A percentile compares a stretch with the other conserved stretches of the same genome.
Evolutionary conservation across 2,888 invertebrate genomes (phyloP).

Genomic region (Latrodectus hesperus): DNA sequence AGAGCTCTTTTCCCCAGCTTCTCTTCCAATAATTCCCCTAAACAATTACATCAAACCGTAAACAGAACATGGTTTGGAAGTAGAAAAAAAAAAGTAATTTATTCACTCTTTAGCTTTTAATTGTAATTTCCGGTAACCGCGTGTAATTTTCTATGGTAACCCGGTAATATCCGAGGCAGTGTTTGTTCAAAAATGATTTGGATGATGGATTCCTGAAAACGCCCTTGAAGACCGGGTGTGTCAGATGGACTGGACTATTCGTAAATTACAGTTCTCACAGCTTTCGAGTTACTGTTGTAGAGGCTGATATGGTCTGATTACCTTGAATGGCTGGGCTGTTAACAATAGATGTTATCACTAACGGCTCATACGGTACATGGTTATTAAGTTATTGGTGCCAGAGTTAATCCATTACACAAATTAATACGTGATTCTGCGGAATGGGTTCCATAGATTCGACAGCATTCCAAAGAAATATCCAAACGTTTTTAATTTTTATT

Average conservation of each 20-base stretch:
- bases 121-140: slow-evolving; percentile 10
- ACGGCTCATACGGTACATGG: not conserved
- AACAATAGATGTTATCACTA: slow-evolving; percentile 1
- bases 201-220: slow-evolving; percentile 33
- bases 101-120: slow-evolving; percentile 28
- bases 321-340: not conserved
- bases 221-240: slow-evolving; percentile 33
- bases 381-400: not conserved
- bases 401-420: too few relatives aligned
- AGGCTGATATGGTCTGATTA: slow-evolving; percentile 2
- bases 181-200: slow-evolving; percentile 43
- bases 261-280: slow-evolving; percentile 7
- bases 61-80: not conserved
- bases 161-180: not conserved
- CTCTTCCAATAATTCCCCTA: not conserved
- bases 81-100: slow-evolving; percentile 12
- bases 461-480: too few relatives aligned
- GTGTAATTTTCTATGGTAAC: not conserved
- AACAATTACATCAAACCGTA: not conserved
- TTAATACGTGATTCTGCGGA: too few relatives aligned
- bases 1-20: not conserved
- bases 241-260: not conserved
- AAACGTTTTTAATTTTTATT: too few relatives aligned
- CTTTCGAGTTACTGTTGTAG: not conserved
- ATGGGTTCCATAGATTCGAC: too few relatives aligned